Evolutionary conservation across 2,888 invertebrate genomes (phyloP).

Genomic region (Cheiracanthium punctorium): DNA sequence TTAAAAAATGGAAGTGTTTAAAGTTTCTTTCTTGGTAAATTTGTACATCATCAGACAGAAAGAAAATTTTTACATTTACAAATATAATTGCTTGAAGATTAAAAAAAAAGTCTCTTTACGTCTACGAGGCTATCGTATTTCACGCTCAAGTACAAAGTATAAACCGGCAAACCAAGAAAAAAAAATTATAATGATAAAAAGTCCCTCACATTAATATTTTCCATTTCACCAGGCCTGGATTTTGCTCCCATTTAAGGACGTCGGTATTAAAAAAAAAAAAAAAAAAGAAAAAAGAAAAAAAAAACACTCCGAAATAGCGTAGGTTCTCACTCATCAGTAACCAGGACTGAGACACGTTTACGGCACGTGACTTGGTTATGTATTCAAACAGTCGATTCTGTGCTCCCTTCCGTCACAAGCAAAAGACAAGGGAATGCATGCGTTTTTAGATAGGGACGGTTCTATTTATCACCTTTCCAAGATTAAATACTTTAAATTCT

Average conservation of each 20-base stretch:
- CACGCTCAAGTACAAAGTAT: too few species aligned
- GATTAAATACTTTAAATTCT: not conserved
- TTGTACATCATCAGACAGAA: too few species aligned
- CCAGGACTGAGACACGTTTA: constrained; percentile 53
- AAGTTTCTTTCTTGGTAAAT: too few species aligned
- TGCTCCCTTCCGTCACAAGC: not conserved
- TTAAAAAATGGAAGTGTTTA: too few species aligned
- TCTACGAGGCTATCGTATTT: too few species aligned
- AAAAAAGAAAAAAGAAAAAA: too few species aligned
- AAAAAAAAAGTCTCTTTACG: too few species aligned
- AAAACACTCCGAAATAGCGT: not conserved
- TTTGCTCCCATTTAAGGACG: not conserved
- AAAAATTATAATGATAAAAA: too few species aligned
- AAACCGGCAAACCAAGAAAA: too few species aligned
- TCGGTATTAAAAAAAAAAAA: not conserved
- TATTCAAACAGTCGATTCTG: constrained; percentile 5
- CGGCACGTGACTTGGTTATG: constrained; percentile 58
- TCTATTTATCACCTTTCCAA: constrained; percentile 56
- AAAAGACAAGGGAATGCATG: not conserved
- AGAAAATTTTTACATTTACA: too few species aligned
- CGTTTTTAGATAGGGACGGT: constrained; percentile 21
- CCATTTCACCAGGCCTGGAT: constrained; percentile 24
- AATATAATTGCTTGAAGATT: too few species aligned
- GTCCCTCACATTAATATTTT: not conserved
- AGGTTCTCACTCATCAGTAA: constrained; percentile 54